These are phyloP conservation scores for Athalia rosae DNA, from an alignment of 2,888 invertebrate species.

Conservation along the genomic window DNA sequence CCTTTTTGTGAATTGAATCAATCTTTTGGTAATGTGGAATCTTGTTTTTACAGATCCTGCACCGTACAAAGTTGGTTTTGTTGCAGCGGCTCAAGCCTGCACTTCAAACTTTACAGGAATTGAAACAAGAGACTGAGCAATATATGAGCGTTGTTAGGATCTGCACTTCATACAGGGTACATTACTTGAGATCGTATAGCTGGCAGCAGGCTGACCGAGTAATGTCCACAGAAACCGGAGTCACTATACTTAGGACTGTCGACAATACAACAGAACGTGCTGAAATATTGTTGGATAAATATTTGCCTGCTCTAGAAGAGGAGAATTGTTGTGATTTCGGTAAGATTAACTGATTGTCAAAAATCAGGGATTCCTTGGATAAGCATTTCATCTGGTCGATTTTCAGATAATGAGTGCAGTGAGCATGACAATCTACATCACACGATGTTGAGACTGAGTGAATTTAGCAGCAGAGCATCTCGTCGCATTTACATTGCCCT, in stretches of 20 bases:
- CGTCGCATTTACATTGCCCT: slow-evolving; percentile 63
- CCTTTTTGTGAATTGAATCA: slow-evolving; percentile 54
- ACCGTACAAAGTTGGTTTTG: slow-evolving; percentile 67
- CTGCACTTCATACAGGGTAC: slow-evolving; percentile 74
- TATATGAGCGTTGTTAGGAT: slow-evolving; percentile 63
- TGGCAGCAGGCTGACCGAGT: slow-evolving; percentile 84
- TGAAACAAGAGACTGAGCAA: slow-evolving; percentile 64
- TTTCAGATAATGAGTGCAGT: slow-evolving; percentile 59
- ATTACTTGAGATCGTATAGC: slow-evolving; percentile 81
- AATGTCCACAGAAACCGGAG: slow-evolving; percentile 82
- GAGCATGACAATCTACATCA: slow-evolving; percentile 67
- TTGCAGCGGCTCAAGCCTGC: slow-evolving; percentile 62
- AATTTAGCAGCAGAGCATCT: slow-evolving; percentile 63
- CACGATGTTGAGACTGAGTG: slow-evolving; percentile 64
- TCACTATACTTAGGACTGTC: slow-evolving; percentile 80
- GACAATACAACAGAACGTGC: slow-evolving; percentile 82
- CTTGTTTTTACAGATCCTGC: slow-evolving; percentile 62
- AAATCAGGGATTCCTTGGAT: background rate
- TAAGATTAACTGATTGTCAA: slow-evolving; percentile 50
- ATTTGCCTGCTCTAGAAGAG: slow-evolving; percentile 79
- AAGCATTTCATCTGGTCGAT: background rate
- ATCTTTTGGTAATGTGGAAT: background rate
- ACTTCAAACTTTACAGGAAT: slow-evolving; percentile 62
- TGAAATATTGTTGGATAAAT: slow-evolving; percentile 84
- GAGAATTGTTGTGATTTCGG: slow-evolving; percentile 76